Base-by-base conservation (phyloP, 2,797 vertebrate genomes). In the Aphelocoma californica region DNA sequence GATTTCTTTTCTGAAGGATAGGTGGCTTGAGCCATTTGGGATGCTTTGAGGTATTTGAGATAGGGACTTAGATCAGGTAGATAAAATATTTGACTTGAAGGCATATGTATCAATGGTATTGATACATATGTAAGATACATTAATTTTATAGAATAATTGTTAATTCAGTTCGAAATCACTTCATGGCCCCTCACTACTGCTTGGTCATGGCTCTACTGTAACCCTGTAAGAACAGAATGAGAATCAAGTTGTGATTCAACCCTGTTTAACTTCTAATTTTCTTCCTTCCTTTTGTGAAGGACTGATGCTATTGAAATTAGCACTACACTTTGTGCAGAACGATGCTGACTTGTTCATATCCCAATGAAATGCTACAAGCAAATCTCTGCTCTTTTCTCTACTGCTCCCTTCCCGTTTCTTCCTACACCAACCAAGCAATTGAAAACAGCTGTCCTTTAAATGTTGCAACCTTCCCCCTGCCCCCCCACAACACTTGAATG, bases 401-500 rank as follows among this genome's bases (percentile, higher is more conserved):
- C 2, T 3, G 6, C 1, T 56, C 23, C 23, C 16, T 73, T 7
- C 14, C 14, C 6, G 42, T 62, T 94, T 66, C 42, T 64, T 47
- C 23, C 31, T 29, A 2, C 12, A 56, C 54, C 36, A 54, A 45
- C 5, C 23, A 70, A 47, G 17, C 1, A 58, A 38, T 0, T 58
- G 15, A 60, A 89, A 82, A 60, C 3, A 36, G 11, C 10, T 2
- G 6, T 60, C 15, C 8, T 53, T 71, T 38, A 34, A 40, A 81
- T 7, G 3, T 24, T 53, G 7, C 16, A 77, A 21, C 10, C 7
- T 4, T 21, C 12, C 8, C 18, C 32, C 28, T 0, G 1, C 18
- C 8, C 19, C 15, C 6, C 1, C 4, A 1, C 15, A 56, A n/a
- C 14, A 7, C 12, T 15, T 80, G 15, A 17, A 31, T 14, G 31